Evolutionary conservation across 1,140 invertebrate species (phyloP), one percentile per base, ranked within the genome.

Genomic region (Steinernema feltiae): DNA sequence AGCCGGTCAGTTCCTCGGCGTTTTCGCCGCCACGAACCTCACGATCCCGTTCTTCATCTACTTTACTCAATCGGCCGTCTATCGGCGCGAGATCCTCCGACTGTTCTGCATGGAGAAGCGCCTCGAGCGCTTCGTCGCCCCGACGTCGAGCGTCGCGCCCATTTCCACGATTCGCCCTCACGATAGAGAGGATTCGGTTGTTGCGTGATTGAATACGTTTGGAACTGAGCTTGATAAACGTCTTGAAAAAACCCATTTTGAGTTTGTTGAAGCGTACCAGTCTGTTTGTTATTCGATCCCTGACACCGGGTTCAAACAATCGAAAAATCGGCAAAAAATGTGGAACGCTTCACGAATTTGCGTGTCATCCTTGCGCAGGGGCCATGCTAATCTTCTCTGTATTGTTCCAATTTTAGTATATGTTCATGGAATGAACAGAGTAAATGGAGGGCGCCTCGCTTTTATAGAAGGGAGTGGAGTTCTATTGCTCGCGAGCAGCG

Each of bases 321-420:
- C n/a, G n/a, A 70, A 0, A 72, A 48, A 31, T 72, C 29, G 24
- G 72, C 78, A 79, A 80, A 80, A 80, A 80, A 80, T 80, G 82
- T 91, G 91, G 90, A 91, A 91, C 90, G 91, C 91, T 91, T 91
- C 91, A 92, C 90, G 91, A 92, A 92, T 93, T 92, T 92, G 91
- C 92, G 91, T 92, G 92, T 92, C 91, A 93, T 92, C 92, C 91
- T 93, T 93, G 91, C 92, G 92, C 92, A 92, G 92, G 91, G 92
- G 92, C 92, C 92, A 93, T 93, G 92, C 92, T 93, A 93, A 93
- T 93, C 92, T 92, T 92, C 91, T 92, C 92, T 92, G 92, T 92
- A 92, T 92, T 91, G 91, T 92, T 93, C 92, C 91, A 89, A 89
- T 89, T 89, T 89, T 89, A 88, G 87, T 89, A 87, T 88, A 89